These are phyloP conservation scores for Elymnias hypermnestra DNA, from an alignment of 1,140 invertebrate genomes.

Conservation along the genomic window DNA sequence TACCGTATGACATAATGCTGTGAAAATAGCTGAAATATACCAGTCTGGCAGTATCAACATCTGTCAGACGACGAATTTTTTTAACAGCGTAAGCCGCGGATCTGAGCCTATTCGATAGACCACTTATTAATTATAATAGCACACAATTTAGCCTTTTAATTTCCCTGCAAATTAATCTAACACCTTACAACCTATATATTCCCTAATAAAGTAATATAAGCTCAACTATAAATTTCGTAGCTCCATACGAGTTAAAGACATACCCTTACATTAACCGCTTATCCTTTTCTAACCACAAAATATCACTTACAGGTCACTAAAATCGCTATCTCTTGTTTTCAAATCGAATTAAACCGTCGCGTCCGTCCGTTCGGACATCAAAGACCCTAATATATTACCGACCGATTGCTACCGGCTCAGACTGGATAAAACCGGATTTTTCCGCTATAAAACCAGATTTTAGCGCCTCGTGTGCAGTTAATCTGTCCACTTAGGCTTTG, in stretches of 20 bases:
- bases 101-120: no score
- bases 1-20: no score
- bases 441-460: constrained; percentile 37
- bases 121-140: no score
- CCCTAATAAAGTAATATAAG: no score
- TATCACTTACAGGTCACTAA: not conserved
- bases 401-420: constrained; percentile 27
- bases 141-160: no score
- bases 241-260: not conserved
- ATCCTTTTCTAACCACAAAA: not conserved
- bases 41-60: no score
- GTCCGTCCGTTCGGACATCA: not conserved
- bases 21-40: no score
- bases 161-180: no score
- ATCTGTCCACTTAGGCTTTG: constrained; percentile 9
- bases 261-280: not conserved
- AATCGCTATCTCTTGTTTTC: not conserved
- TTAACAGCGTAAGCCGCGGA: no score
- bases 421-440: constrained; percentile 33
- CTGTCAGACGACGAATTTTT: no score
- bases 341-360: not conserved
- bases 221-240: no score
- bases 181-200: no score
- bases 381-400: constrained; percentile 26
- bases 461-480: constrained; percentile 21